Conservation (phyloP, 2,797 vertebrate species). For the Pseudochirops cupreus region DNA sequence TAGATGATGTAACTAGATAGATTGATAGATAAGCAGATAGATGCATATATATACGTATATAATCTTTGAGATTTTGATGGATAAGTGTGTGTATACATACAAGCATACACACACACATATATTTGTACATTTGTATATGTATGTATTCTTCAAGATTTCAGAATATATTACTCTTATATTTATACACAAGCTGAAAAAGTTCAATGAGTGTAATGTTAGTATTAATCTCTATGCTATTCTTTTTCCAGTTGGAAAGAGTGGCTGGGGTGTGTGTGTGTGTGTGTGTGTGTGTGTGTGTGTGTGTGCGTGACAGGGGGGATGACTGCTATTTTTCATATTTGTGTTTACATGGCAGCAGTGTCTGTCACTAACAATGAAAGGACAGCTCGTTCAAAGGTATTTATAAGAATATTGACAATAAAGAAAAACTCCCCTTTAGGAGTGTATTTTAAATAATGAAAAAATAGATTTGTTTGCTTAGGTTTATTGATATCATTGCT, state of each 20-base stretch:
- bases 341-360: neutral
- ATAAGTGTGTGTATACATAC: too few species aligned
- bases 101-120: too few species aligned
- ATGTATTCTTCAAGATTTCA: fast-evolving
- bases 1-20: too few species aligned
- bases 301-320: neutral
- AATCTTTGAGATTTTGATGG: too few species aligned
- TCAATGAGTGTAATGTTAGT: neutral
- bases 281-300: neutral
- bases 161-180: neutral
- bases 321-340: neutral
- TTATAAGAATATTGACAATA: neutral
- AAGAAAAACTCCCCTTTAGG: slow-evolving; percentile 16
- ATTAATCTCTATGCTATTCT: neutral
- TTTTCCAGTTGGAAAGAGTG: slow-evolving; percentile 28
- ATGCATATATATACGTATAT: too few species aligned
- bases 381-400: neutral
- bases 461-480: slow-evolving; percentile 16
- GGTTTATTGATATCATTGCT: slow-evolving; percentile 14
- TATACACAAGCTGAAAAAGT: neutral
- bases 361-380: neutral
- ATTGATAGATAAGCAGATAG: too few species aligned
- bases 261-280: neutral
- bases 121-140: too few species aligned
- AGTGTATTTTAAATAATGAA: slow-evolving; percentile 14